Evolutionary conservation across 2,888 invertebrate genomes (phyloP).

Genomic region (Rhimphoctona megacephalus): DNA sequence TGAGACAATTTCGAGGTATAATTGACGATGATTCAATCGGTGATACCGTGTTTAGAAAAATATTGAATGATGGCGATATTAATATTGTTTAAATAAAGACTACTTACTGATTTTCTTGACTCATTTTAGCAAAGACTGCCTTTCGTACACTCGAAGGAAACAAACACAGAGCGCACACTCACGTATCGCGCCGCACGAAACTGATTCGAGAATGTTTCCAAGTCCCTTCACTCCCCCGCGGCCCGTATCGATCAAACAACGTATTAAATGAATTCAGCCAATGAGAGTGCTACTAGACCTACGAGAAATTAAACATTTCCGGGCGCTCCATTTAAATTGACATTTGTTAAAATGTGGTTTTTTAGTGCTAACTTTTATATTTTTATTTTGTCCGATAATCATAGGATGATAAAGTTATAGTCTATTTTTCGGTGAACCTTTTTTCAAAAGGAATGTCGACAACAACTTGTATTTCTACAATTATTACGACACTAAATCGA

Average conservation of each 20-base stretch:
- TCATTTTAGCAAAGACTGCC: slow-evolving; percentile 77
- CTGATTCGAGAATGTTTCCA: slow-evolving; percentile 78
- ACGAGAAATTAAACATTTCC: slow-evolving; percentile 47
- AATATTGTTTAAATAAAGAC: slow-evolving; percentile 20
- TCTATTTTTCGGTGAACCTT: neutral
- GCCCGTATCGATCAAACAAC: slow-evolving; percentile 75
- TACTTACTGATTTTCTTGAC: slow-evolving; percentile 83
- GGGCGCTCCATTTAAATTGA: slow-evolving; percentile 27
- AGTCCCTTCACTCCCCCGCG: slow-evolving; percentile 42
- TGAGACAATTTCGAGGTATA: neutral
- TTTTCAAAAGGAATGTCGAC: neutral
- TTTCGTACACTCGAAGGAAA: slow-evolving; percentile 76
- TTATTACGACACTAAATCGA: neutral
- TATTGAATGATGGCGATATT: neutral
- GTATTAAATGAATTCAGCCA: slow-evolving; percentile 60
- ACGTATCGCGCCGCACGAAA: slow-evolving; percentile 75
- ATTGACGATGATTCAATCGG: neutral
- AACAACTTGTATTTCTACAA: neutral
- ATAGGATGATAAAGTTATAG: neutral
- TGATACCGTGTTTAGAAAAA: neutral
- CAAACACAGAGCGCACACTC: slow-evolving; percentile 78
- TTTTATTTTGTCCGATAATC: neutral
- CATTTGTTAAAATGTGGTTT: neutral
- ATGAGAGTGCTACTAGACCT: slow-evolving; percentile 18
- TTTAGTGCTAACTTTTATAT: neutral